Evolutionary conservation across 2,113 vertebrate genomes (phyloP).

Genomic region (Progne subis): DNA sequence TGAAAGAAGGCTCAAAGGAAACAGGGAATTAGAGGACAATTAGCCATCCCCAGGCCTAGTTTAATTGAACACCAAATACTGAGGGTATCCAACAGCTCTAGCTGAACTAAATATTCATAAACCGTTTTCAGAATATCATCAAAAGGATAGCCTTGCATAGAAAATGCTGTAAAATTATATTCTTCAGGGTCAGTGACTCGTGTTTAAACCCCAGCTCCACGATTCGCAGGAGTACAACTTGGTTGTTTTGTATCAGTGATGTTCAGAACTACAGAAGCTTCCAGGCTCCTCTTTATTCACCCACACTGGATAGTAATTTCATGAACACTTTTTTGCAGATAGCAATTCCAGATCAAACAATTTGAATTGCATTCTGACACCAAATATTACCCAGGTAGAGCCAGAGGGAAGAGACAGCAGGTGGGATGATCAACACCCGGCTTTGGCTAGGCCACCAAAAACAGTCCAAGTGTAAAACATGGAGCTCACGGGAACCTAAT

Average conservation of each 20-base stretch:
- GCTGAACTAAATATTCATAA: not conserved
- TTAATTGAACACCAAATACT: not conserved
- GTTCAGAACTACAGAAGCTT: not conserved
- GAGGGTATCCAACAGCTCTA: not conserved
- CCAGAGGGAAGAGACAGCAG: not conserved
- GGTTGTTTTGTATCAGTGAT: not conserved
- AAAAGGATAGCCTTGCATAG: not conserved
- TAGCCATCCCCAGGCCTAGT: not conserved
- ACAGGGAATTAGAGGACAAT: not conserved
- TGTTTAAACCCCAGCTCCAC: not conserved
- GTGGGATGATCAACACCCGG: not conserved
- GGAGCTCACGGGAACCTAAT: not conserved
- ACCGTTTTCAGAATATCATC: not conserved
- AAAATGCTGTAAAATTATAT: not conserved
- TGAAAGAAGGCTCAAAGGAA: not conserved
- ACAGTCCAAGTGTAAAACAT: not conserved
- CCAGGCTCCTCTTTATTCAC: not conserved
- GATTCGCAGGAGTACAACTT: not conserved
- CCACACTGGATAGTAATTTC: not conserved
- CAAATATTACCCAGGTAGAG: not conserved
- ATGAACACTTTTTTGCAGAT: not conserved
- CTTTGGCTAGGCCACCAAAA: not conserved
- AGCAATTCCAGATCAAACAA: not conserved
- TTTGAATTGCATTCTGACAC: not conserved
- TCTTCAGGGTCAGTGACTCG: not conserved